A percentile compares a stretch with the other conserved stretches of the same genome.
Evolutionary conservation across 2,113 vertebrate genomes (phyloP).

Genomic region (Petroica traversi): DNA sequence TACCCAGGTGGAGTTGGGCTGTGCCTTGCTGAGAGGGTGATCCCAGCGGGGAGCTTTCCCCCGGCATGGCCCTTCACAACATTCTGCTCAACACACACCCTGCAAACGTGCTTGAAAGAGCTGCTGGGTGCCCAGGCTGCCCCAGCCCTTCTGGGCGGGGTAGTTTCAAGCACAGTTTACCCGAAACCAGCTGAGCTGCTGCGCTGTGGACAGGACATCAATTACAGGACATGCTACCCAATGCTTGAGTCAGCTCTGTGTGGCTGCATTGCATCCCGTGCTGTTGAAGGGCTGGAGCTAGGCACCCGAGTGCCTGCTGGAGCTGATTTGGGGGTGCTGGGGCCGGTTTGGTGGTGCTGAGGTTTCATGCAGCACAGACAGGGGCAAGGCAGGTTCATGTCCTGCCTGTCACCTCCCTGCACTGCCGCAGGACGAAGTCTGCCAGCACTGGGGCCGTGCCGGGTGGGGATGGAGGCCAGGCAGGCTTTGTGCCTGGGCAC

Average conservation of each 20-base stretch:
- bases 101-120: background rate
- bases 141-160: constrained; percentile 49
- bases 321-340: background rate
- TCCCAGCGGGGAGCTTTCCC: background rate
- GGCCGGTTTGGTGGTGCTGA: background rate
- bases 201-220: background rate
- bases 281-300: fast-evolving
- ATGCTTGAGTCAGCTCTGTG: background rate
- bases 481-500: background rate
- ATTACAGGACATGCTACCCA: constrained; percentile 29
- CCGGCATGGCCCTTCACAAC: background rate
- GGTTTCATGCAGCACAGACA: background rate
- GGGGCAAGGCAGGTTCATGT: fast-evolving
- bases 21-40: background rate
- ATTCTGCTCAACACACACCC: background rate
- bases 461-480: background rate
- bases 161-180: constrained; percentile 54
- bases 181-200: constrained; percentile 47
- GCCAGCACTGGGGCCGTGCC: fast-evolving
- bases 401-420: background rate
- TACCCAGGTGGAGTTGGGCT: background rate
- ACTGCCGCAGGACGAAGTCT: background rate
- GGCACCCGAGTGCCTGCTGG: fast-evolving
- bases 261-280: fast-evolving
- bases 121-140: background rate